These are phyloP conservation scores for Synanthedon formicaeformis DNA, from an alignment of 2,888 invertebrate genomes.

Conservation along the genomic window DNA sequence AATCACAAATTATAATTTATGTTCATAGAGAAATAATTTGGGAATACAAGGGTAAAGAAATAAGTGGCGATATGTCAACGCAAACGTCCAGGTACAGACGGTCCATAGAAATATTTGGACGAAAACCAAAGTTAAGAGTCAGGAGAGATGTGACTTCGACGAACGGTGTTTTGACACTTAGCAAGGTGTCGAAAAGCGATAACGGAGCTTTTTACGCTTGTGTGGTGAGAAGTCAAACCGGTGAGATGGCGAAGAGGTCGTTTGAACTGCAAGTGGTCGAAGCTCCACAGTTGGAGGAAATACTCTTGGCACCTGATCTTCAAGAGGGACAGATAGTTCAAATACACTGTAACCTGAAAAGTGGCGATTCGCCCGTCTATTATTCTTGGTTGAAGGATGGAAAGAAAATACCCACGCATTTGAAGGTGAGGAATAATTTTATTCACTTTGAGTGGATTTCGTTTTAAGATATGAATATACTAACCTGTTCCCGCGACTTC, in stretches of 20 bases:
- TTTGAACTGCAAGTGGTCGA: conserved; percentile 77
- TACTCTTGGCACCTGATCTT: conserved; percentile 81
- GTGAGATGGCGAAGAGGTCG: conserved; percentile 80
- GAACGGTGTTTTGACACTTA: conserved; percentile 71
- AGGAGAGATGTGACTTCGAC: conserved; percentile 40
- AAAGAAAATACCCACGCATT: conserved; percentile 71
- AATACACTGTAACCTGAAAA: conserved; percentile 83
- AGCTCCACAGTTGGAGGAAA: conserved; percentile 86
- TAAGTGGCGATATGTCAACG: conserved; percentile 31
- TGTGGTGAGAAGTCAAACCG: conserved; percentile 79
- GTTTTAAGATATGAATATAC: no score
- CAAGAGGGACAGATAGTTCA: conserved; percentile 88
- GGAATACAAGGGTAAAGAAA: conserved; percentile 62
- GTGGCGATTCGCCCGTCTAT: conserved; percentile 78
- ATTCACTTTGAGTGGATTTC: neutral
- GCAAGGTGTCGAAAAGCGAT: conserved; percentile 72
- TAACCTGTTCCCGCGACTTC: no score
- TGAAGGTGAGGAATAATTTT: conserved; percentile 64
- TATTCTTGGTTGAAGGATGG: conserved; percentile 79
- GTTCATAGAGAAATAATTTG: conserved; percentile 57
- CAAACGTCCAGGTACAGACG: conserved; percentile 44
- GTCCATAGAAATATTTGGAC: conserved; percentile 51
- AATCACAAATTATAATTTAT: neutral
- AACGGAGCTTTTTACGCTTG: conserved; percentile 85
- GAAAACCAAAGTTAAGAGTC: conserved; percentile 60